Percentiles rank a stretch among this genome's conserved stretches.
These are phyloP conservation scores for Parazoanthus atlanticus DNA, from an alignment of 92 coral and sea anemone genomes.

Conservation along the genomic window DNA sequence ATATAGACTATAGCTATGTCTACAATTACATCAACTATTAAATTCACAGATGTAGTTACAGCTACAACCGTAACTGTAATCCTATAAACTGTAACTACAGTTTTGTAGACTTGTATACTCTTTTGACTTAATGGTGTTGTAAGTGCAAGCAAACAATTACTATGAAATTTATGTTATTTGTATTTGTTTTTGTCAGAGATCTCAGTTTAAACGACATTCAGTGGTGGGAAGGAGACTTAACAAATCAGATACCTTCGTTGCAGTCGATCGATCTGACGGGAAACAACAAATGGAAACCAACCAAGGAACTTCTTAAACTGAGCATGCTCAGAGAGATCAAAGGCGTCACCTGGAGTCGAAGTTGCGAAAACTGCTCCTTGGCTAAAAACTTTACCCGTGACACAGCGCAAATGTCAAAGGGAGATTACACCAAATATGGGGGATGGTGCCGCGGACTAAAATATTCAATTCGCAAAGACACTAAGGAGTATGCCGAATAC, in stretches of 20 bases:
- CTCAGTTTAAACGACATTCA: slow-evolving; percentile 33
- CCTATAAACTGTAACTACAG: background rate
- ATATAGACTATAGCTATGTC: too few relatives aligned
- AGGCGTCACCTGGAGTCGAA: slow-evolving; percentile 64
- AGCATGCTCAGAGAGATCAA: slow-evolving; percentile 49
- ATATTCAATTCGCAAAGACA: background rate
- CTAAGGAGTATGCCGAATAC: background rate
- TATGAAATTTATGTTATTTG: background rate
- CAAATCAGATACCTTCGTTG: slow-evolving; percentile 51
- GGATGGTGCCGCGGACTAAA: slow-evolving; percentile 8
- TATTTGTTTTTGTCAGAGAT: slow-evolving; percentile 21
- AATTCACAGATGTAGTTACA: too few relatives aligned
- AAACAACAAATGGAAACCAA: slow-evolving; percentile 45
- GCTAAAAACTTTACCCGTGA: slow-evolving; percentile 38
- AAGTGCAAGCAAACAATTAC: too few relatives aligned
- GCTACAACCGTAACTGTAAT: background rate
- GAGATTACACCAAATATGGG: background rate
- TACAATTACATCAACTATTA: too few relatives aligned
- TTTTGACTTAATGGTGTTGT: too few relatives aligned
- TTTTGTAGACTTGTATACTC: too few relatives aligned
- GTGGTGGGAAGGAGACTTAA: slow-evolving; percentile 56
- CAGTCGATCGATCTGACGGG: slow-evolving; percentile 48
- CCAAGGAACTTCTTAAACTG: slow-evolving; percentile 50
- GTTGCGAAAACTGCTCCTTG: slow-evolving; percentile 53
- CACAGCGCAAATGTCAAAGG: background rate